These are phyloP conservation scores for Elgaria multicarinata DNA, from an alignment of 2,113 vertebrate species.

Conservation along the genomic window DNA sequence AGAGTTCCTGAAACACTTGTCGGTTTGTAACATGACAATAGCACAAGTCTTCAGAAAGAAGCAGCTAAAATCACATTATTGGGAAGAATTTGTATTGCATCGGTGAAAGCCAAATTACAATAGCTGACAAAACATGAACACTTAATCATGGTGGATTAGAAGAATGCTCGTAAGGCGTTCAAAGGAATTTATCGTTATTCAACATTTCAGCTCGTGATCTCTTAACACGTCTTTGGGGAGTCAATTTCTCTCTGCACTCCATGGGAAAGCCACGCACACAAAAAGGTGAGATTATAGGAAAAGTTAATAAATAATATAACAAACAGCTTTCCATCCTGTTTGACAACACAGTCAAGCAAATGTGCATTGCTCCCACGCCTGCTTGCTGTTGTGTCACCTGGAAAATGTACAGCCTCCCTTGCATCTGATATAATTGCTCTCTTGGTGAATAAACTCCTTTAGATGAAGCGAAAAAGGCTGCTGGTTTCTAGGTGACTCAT, in stretches of 20 bases:
- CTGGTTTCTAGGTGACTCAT: constrained; percentile 50
- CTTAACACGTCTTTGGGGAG: constrained; percentile 73
- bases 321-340: constrained; percentile 60
- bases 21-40: constrained; percentile 68
- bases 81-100: constrained; percentile 74
- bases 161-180: constrained; percentile 69
- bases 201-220: constrained; percentile 75
- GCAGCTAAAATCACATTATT: constrained; percentile 73
- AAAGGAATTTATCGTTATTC: constrained; percentile 78
- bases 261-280: constrained; percentile 62
- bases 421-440: constrained; percentile 35
- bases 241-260: constrained; percentile 72
- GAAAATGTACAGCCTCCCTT: constrained; percentile 21
- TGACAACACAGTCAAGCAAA: constrained; percentile 48
- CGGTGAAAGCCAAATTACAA: constrained; percentile 83
- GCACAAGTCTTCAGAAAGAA: constrained; percentile 73
- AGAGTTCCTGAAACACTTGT: constrained; percentile 70
- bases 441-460: constrained; percentile 47
- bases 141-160: constrained; percentile 78
- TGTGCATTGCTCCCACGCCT: constrained; percentile 22
- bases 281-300: constrained; percentile 68
- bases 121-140: constrained; percentile 82
- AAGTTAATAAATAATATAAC: constrained; percentile 74
- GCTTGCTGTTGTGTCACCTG: constrained; percentile 32
- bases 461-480: constrained; percentile 12